Evolutionary conservation across 1,140 invertebrate genomes (phyloP).

Genomic region (Oedothorax gibbosus): DNA sequence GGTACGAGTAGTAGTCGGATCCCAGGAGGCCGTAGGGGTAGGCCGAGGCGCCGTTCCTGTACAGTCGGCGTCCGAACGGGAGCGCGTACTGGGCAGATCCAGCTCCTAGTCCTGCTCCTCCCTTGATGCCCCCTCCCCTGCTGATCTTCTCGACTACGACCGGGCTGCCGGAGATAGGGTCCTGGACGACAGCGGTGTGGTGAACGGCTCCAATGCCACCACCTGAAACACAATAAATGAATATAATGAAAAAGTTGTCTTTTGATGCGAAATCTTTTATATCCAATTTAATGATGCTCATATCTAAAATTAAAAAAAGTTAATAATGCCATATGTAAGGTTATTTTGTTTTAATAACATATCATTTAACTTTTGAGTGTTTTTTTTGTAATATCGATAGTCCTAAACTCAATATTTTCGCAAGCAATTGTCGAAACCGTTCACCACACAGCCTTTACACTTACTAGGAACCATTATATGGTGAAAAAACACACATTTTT

Average conservation of each 20-base stretch:
- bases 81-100: constrained; percentile 26
- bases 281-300: background rate
- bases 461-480: no score
- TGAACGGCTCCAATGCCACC: constrained; percentile 27
- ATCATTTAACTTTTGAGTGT: no score
- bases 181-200: constrained; percentile 41
- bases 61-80: constrained; percentile 24
- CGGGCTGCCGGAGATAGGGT: constrained; percentile 33
- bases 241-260: background rate
- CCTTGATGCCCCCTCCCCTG: constrained; percentile 14
- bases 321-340: no score
- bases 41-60: constrained; percentile 17
- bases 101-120: background rate
- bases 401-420: no score
- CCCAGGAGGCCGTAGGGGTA: constrained; percentile 45
- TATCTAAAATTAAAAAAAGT: no score
- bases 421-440: no score
- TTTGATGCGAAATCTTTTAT: background rate
- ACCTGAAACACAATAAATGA: no score
- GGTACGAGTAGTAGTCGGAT: constrained; percentile 47
- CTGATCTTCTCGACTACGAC: constrained; percentile 29
- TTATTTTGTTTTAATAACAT: no score
- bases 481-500: no score
- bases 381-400: no score
- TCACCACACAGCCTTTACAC: no score